Conservation (phyloP, 2,888 invertebrate species). For the Acanthosoma haemorrhoidale region DNA sequence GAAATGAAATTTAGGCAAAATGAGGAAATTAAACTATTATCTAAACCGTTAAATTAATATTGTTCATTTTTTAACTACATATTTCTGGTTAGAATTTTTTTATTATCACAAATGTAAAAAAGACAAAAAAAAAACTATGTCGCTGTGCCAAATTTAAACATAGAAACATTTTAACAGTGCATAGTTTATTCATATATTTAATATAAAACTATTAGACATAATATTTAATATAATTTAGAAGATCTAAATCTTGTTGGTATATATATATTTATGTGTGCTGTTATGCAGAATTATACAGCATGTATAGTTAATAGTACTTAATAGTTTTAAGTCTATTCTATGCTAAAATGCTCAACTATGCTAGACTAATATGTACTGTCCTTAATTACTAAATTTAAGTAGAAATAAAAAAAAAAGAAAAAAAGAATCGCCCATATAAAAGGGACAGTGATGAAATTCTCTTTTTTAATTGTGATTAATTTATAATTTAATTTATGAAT, state of each 20-base stretch:
- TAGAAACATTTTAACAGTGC: background rate
- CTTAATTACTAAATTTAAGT: background rate
- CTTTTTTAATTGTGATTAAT: background rate
- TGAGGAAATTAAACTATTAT: background rate
- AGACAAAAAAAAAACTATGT: background rate
- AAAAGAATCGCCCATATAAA: background rate
- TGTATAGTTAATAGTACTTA: slow-evolving; percentile 1
- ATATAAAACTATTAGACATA: background rate
- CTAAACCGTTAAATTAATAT: background rate
- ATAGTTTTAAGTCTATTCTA: slow-evolving; percentile 22
- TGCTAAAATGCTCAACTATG: slow-evolving; percentile 25
- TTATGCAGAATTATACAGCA: background rate
- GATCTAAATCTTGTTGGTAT: background rate
- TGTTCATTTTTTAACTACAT: background rate
- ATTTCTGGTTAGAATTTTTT: background rate
- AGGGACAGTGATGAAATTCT: too few relatives aligned
- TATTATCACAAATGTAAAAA: background rate
- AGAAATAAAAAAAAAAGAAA: background rate
- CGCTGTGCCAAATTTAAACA: slow-evolving; percentile 18
- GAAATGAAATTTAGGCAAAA: background rate
- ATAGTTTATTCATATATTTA: background rate
- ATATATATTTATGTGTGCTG: background rate
- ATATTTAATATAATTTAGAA: slow-evolving; percentile 3
- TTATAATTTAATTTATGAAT: background rate
- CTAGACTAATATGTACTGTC: slow-evolving; percentile 9